Percentiles rank a stretch among this genome's conserved stretches.
Conservation (phyloP, 2,797 vertebrate genomes). For the Babyrousa celebensis region DNA sequence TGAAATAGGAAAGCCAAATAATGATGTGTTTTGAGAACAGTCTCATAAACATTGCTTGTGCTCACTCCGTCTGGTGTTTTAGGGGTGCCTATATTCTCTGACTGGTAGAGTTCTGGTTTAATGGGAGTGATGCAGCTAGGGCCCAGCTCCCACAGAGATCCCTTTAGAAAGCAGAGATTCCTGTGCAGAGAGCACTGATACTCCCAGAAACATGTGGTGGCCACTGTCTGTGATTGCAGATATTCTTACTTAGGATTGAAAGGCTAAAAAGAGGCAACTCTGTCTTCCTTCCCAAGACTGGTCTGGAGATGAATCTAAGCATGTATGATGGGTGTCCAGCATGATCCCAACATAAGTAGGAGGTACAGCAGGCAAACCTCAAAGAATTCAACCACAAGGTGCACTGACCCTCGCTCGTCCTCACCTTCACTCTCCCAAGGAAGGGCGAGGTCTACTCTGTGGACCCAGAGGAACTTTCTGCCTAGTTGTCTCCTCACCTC, state of each 20-base stretch:
- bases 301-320: neutral
- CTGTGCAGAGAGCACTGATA: neutral
- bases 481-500: conserved; percentile 87
- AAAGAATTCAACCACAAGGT: conserved; percentile 99
- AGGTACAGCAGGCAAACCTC: conserved; percentile 98
- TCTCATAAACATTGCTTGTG: neutral
- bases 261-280: conserved; percentile 12
- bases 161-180: neutral
- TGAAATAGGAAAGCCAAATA: conserved; percentile 63
- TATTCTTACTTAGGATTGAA: neutral
- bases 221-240: neutral
- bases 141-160: neutral
- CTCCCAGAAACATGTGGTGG: neutral
- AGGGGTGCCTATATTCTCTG: neutral
- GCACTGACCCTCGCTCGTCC: conserved; percentile 98
- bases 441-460: conserved; percentile 99
- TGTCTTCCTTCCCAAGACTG: neutral
- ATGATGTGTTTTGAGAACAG: conserved; percentile 34
- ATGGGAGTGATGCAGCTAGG: neutral
- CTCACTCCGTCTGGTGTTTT: neutral
- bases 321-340: conserved; percentile 93
- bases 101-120: neutral
- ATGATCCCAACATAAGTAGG: conserved; percentile 99
- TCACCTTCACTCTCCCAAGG: conserved; percentile 99
- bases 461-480: conserved; percentile 97